Conservation (phyloP, 2,888 invertebrate genomes). For the Lithophane leautieri region DNA sequence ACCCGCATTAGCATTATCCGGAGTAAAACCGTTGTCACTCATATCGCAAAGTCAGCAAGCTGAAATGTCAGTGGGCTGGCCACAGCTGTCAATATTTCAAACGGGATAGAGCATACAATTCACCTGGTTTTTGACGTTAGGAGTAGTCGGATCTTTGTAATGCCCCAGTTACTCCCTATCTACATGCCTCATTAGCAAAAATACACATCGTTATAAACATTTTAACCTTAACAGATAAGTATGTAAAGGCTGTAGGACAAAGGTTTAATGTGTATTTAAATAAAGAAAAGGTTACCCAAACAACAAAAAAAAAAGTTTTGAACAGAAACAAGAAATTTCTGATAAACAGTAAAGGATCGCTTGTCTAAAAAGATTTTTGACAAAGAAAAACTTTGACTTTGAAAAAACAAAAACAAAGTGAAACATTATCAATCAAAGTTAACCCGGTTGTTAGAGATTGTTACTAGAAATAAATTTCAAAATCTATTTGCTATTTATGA, state of each 20-base stretch:
- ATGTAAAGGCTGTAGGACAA: background rate
- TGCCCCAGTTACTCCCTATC: background rate
- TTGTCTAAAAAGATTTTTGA: slow-evolving; percentile 19
- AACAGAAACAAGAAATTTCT: slow-evolving; percentile 27
- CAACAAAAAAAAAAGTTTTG: slow-evolving; percentile 14
- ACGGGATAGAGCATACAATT: background rate
- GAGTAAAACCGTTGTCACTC: background rate
- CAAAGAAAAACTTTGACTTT: background rate
- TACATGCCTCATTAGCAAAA: background rate
- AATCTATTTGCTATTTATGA: background rate
- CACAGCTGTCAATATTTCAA: slow-evolving; percentile 7
- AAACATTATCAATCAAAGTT: slow-evolving; percentile 6
- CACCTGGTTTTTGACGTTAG: background rate
- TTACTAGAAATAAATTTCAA: background rate
- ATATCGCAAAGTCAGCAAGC: slow-evolving; percentile 4
- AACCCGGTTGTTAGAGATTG: background rate
- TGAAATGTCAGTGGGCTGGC: background rate
- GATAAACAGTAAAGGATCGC: slow-evolving; percentile 16
- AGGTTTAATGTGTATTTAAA: too few species aligned
- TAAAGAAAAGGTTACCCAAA: slow-evolving; percentile 7
- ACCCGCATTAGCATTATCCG: background rate
- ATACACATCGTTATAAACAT: background rate
- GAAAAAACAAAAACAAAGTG: slow-evolving; percentile 3
- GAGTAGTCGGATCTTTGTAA: background rate
- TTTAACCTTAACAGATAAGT: background rate